Base-by-base conservation (phyloP, 2,888 invertebrate genomes). In the Zootermopsis nevadensis region DNA sequence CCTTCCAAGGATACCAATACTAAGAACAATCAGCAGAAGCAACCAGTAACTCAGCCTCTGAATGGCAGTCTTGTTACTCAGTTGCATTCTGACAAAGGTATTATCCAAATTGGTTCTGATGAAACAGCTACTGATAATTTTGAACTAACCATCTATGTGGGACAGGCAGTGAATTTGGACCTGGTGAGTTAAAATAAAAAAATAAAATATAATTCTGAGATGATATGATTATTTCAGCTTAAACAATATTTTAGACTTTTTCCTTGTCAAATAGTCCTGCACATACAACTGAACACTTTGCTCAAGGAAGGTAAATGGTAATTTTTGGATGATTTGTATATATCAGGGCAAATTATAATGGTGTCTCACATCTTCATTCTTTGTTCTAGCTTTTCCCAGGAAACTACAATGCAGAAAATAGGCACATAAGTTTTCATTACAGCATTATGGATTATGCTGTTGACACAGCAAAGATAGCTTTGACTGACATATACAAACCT, bases 81-180 rank as follows among this genome's bases (percentile, higher is more conserved):
- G 31, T 42, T 55, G 10, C 33, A 81, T 27, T 31, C 81, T 33
- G 81, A 77, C 19, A 74, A 80, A 83, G 86, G 87, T 80, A 86
- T 89, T 19, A 88, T 89, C 84, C 89, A 89, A 85, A 86, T 90
- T 38, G 89, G 89, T 3, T 87, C 89, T n/a, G 69, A 87, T 80
- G 85, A 87, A 12, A 86, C 83, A 35, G 89, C 88, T 80, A 85
- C 86, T 19, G 88, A 88, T 79, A 85, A 89, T 83, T 94, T 92
- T 87, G 86, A 92, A 0, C 89, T 94, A 6, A 92, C 91, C 85
- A 89, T 94, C 42, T 89, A 91, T 48, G 91, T 93, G 31, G 91
- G 91, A 35, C 89, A 90, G 15, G 91, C 92, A 0, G 90, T 91
- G 83, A 93, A 94, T 87, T 86, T 94, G 60, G 91, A 93, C 85